Conservation (phyloP, 64 coral and sea anemone genomes). For the Porites lutea region DNA sequence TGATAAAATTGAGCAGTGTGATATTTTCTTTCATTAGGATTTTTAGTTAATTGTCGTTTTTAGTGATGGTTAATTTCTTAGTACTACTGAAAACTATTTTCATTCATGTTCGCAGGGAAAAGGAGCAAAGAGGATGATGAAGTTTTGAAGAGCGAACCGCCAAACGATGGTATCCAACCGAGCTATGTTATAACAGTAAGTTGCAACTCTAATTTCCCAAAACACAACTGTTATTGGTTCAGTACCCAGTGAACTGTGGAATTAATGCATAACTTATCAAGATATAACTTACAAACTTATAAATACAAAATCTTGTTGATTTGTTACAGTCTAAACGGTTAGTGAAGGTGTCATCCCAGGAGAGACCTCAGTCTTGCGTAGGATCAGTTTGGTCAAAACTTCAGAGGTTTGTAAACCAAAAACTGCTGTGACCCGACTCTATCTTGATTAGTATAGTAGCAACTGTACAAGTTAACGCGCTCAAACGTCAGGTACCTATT, state of each 20-base stretch:
- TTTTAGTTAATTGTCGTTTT: not conserved
- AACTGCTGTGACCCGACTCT: no score
- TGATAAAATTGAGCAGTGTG: no score
- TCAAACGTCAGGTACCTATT: no score
- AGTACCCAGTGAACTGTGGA: no score
- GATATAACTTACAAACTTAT: not conserved
- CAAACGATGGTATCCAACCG: slow-evolving; percentile 25
- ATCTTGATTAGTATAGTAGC: no score
- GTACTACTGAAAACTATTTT: not conserved
- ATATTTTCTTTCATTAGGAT: no score
- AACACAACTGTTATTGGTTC: no score
- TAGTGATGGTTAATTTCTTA: no score
- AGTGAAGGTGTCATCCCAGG: slow-evolving; percentile 6
- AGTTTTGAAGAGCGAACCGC: not conserved
- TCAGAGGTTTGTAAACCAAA: slow-evolving; percentile 1
- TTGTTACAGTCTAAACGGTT: slow-evolving; percentile 49
- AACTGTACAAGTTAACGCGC: no score
- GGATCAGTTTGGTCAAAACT: slow-evolving; percentile 42
- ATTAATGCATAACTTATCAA: no score
- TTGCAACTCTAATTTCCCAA: not conserved
- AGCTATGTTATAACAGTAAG: slow-evolving; percentile 72
- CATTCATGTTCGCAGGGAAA: not conserved
- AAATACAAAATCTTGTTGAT: not conserved
- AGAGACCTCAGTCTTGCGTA: slow-evolving; percentile 25
- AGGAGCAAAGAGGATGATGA: not conserved